Conservation (phyloP, 2,888 invertebrate species). For the Bombylius discolor region DNA sequence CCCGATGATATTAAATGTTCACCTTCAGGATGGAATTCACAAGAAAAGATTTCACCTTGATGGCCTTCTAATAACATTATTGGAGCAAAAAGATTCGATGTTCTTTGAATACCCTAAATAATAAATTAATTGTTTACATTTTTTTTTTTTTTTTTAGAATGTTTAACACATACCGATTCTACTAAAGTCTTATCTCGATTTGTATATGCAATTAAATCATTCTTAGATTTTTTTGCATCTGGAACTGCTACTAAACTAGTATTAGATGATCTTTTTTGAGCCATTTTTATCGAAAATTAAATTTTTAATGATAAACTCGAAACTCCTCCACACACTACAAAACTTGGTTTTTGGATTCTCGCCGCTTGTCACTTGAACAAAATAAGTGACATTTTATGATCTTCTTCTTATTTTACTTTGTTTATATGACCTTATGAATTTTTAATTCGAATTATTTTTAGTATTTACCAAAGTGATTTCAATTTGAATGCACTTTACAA, state of each 20-base stretch:
- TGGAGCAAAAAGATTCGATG: conserved; percentile 79
- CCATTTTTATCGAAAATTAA: conserved; percentile 20
- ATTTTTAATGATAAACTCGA: too few species aligned
- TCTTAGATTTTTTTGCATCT: conserved; percentile 52
- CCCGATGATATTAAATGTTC: conserved; percentile 88
- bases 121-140: background rate
- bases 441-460: too few species aligned
- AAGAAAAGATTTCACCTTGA: conserved; percentile 87
- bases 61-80: conserved; percentile 96
- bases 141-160: background rate
- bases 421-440: too few species aligned
- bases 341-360: too few species aligned
- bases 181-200: conserved; percentile 64
- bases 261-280: conserved; percentile 27
- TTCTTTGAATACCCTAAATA: conserved; percentile 55
- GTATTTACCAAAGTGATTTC: too few species aligned
- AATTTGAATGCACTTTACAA: too few species aligned
- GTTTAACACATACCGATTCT: conserved; percentile 43
- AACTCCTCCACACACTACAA: too few species aligned
- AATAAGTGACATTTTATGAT: too few species aligned
- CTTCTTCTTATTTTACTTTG: too few species aligned
- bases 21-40: conserved; percentile 94
- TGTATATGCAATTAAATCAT: conserved; percentile 56
- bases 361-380: too few species aligned
- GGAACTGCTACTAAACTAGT: conserved; percentile 32